A percentile compares a stretch with the other conserved stretches of the same genome.
Evolutionary conservation across 2,113 vertebrate genomes (phyloP).

Genomic region (Epinephelus cyanopodus): DNA sequence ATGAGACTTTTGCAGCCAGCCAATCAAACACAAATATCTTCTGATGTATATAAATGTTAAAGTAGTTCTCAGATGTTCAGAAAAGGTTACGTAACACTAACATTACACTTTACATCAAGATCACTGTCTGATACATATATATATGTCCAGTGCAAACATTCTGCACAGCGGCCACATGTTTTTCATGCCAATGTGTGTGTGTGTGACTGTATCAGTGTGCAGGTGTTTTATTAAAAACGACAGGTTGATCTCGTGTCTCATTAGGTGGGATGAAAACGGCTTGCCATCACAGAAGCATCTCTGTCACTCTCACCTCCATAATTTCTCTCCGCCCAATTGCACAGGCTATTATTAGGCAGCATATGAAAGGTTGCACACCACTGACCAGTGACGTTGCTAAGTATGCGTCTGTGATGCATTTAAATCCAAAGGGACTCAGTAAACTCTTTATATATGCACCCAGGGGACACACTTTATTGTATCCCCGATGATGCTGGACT

Average conservation of each 20-base stretch:
- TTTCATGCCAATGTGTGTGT: neutral
- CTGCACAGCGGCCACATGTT: neutral
- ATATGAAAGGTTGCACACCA: conserved; percentile 60
- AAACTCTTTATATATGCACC: no score
- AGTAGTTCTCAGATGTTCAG: no score
- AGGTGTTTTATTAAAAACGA: conserved; percentile 15
- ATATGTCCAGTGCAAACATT: neutral
- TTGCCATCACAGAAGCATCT: conserved; percentile 17
- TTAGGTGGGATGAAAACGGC: conserved; percentile 45
- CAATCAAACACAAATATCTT: no score
- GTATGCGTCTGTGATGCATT: no score
- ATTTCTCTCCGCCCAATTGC: neutral
- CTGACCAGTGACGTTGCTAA: conserved; percentile 1
- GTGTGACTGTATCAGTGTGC: neutral
- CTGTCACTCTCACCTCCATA: conserved; percentile 40
- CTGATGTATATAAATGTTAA: no score
- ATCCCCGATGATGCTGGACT: no score
- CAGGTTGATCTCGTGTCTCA: conserved; percentile 41
- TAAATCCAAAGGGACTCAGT: no score
- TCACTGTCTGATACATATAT: no score
- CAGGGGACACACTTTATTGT: no score
- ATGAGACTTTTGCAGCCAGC: no score
- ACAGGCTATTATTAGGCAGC: conserved; percentile 54
- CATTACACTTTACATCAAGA: no score
- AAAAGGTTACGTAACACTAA: no score